Percentiles rank a stretch among this genome's conserved stretches.
phyloP scores from a whole-genome alignment of 2,113 vertebrate genomes.

The Sitta europaea region DNA sequence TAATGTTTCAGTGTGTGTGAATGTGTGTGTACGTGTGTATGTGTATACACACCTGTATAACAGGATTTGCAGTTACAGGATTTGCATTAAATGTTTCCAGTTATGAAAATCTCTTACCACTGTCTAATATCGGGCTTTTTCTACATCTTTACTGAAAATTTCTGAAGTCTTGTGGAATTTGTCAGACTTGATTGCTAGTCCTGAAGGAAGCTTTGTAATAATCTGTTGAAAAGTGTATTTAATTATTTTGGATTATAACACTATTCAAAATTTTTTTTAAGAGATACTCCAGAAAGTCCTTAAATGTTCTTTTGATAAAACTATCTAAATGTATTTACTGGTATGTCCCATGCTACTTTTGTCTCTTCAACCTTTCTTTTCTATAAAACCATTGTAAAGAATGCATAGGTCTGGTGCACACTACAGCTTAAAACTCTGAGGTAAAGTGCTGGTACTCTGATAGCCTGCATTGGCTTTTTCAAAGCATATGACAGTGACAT shows the following conservation, averaged over 20 bases:
- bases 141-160: conserved; percentile 62
- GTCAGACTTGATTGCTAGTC: conserved; percentile 60
- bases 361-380: conserved; percentile 7
- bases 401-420: not conserved
- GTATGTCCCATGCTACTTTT: not conserved
- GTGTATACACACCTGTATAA: not conserved
- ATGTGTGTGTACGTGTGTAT: not conserved
- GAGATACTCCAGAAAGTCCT: not conserved
- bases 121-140: conserved; percentile 54
- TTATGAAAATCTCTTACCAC: conserved; percentile 1
- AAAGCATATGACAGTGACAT: not conserved
- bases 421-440: not conserved
- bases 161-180: conserved; percentile 65
- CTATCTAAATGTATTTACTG: not conserved
- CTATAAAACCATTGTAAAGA: conserved; percentile 15
- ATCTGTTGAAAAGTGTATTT: conserved; percentile 27
- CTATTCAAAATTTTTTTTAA: not conserved
- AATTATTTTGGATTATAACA: conserved; percentile 1
- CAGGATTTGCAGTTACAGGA: not conserved
- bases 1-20: conserved; percentile 31
- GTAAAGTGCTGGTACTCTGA: not conserved
- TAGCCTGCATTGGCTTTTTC: not conserved
- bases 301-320: not conserved
- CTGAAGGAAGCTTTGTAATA: conserved; percentile 57
- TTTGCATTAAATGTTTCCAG: conserved; percentile 57